Evolutionary conservation across 1,140 invertebrate genomes (phyloP).

Genomic region (Euwallacea similis): DNA sequence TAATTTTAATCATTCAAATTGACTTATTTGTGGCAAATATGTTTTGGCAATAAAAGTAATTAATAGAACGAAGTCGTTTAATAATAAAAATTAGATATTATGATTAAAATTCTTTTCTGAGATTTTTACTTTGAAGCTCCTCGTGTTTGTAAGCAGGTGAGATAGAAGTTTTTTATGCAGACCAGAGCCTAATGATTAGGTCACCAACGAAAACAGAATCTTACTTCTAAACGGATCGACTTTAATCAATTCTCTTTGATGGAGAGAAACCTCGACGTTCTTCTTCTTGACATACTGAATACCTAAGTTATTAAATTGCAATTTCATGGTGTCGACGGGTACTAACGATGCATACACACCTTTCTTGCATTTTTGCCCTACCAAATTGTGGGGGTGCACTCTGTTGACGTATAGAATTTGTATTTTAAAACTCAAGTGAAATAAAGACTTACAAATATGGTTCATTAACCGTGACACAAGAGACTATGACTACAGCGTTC

Average conservation of each 20-base stretch:
- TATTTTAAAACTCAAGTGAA: neutral
- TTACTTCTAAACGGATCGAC: constrained; percentile 1
- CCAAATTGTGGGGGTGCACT: constrained; percentile 93
- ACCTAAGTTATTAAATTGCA: neutral
- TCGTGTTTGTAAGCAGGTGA: too few species aligned
- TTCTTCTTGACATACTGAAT: neutral
- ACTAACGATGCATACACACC: constrained; percentile 90
- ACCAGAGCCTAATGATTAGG: too few species aligned
- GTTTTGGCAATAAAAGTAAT: too few species aligned
- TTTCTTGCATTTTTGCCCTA: constrained; percentile 90
- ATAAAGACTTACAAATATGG: constrained; percentile 67
- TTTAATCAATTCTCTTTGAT: neutral
- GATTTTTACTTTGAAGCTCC: too few species aligned
- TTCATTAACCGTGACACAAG: constrained; percentile 91
- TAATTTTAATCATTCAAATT: too few species aligned
- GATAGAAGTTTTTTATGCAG: too few species aligned
- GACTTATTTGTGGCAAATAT: too few species aligned
- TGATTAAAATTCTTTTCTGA: too few species aligned
- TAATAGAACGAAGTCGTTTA: too few species aligned
- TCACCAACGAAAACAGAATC: neutral
- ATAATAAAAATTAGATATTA: too few species aligned
- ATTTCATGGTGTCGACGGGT: constrained; percentile 59
- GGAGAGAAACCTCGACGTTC: neutral
- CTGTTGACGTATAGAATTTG: constrained; percentile 49
- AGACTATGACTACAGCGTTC: constrained; percentile 84